Evolutionary conservation across 1,140 invertebrate genomes (phyloP).

Genomic region (Drosophila biarmipes): DNA sequence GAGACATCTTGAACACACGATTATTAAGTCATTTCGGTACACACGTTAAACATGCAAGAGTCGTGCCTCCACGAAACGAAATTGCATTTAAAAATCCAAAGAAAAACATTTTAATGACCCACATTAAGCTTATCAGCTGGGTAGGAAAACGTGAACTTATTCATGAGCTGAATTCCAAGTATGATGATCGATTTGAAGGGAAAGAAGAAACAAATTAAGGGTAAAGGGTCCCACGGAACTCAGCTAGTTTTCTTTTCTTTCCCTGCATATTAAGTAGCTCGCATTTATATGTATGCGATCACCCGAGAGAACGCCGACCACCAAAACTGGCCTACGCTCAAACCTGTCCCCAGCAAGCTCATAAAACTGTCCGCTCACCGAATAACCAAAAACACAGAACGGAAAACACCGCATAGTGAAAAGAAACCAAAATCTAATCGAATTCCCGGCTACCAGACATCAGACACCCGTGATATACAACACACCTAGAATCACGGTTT

Average conservation of each 20-base stretch:
- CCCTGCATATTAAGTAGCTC: constrained; percentile 61
- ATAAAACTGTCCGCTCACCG: constrained; percentile 67
- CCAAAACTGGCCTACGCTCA: constrained; percentile 42
- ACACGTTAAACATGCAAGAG: constrained; percentile 1
- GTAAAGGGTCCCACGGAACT: constrained; percentile 21
- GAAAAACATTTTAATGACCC: constrained; percentile 62
- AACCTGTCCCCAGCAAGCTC: constrained; percentile 65
- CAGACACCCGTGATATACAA: constrained; percentile 28
- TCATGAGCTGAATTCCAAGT: constrained; percentile 55
- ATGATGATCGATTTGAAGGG: constrained; percentile 31
- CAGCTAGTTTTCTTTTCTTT: constrained; percentile 45
- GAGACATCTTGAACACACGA: constrained; percentile 8
- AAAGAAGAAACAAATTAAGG: constrained; percentile 6
- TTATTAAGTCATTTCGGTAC: constrained; percentile 34
- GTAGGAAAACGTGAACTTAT: constrained; percentile 60
- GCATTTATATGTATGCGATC: constrained; percentile 45
- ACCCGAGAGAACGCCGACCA: constrained; percentile 19
- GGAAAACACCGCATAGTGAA: constrained; percentile 22
- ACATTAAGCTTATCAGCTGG: constrained; percentile 67
- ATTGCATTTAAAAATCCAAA: constrained; percentile 54
- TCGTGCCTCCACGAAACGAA: constrained; percentile 35
- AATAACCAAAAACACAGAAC: neutral
- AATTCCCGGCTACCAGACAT: constrained; percentile 41
- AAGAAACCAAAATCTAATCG: constrained; percentile 69
- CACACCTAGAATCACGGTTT: constrained; percentile 41